Base-by-base conservation (phyloP, 2,888 invertebrate genomes). In the Lagria hirta region DNA sequence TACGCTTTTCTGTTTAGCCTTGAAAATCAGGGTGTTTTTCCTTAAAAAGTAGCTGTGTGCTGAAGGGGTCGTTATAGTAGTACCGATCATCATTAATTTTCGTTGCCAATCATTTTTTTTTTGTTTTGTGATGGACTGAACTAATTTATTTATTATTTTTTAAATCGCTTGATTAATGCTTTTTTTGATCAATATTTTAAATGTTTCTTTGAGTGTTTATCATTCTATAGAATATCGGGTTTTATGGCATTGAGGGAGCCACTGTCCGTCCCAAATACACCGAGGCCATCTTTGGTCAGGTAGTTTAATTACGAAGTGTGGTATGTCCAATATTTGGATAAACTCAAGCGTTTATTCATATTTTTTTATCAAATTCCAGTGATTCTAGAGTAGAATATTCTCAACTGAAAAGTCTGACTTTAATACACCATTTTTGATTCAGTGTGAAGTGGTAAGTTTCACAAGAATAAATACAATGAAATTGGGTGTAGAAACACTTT, bases 221-320 rank as follows among this genome's bases (percentile, higher is more conserved):
- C n/a, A n/a, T n/a, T n/a, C n/a, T n/a, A n/a, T n/a, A 59, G 55
- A 49, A 46, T 52, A 26, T 44, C 52, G 53, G 43, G 49, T 36
- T 54, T 51, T 45, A 40, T 52, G 51, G 49, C 49, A 41, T 27
- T 50, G 13, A 51, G 51, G 37, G 56, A 54, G 41, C 52, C 48
- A 10, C 45, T 55, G 24, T 52, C 52, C 43, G 52, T 55, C 43
- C 42, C 59, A 21, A 59, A 44, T 33, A 57, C 56, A 30, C 59
- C 57, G 45, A 55, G 57, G 34, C 46, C 56, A 7, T 57, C 57
- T 21, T 38, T 59, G 35, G 44, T 50, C 42, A 58, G 57, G 35
- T 48, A 37, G 55, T 54, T 28, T 57, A 50, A 30, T 16, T n/a
- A 11, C 15, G 7, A 17, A n/a, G n/a, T n/a, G n/a, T n/a, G n/a